These are phyloP conservation scores for Castor canadensis DNA, from an alignment of 2,113 vertebrate species.

Conservation along the genomic window DNA sequence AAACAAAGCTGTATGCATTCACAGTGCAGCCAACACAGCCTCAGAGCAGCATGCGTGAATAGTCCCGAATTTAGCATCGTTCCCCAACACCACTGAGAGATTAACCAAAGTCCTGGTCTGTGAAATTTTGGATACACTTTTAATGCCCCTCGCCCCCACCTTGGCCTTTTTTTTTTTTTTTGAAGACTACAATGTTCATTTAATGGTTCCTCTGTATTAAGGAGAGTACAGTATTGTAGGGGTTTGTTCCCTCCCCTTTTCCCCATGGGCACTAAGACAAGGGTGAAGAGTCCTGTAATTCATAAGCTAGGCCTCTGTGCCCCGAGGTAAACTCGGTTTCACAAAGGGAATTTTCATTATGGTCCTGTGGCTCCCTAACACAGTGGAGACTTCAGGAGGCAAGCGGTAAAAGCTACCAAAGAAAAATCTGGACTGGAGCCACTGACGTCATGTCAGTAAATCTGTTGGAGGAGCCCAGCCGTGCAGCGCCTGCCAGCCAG, in stretches of 20 bases:
- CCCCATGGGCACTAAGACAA: constrained; percentile 66
- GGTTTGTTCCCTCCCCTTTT: not conserved
- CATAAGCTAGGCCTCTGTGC: constrained; percentile 84
- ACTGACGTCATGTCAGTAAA: constrained; percentile 96
- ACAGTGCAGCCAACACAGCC: constrained; percentile 1
- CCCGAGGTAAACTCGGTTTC: constrained; percentile 90
- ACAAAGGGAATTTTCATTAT: constrained; percentile 94
- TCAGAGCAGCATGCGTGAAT: constrained; percentile 3
- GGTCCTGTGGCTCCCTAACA: constrained; percentile 88
- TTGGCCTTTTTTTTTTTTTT: not conserved
- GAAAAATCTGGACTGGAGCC: constrained; percentile 92
- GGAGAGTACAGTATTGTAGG: constrained; percentile 81
- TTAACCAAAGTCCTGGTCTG: constrained; percentile 72
- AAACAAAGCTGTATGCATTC: constrained; percentile 26
- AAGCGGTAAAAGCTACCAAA: constrained; percentile 91
- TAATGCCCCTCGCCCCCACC: not conserved
- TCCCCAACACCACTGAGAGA: constrained; percentile 69
- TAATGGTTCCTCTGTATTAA: constrained; percentile 82
- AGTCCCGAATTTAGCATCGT: constrained; percentile 38
- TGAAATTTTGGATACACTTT: constrained; percentile 75
- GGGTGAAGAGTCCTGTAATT: constrained; percentile 81
- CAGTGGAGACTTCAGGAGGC: constrained; percentile 89
- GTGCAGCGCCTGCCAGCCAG: constrained; percentile 87
- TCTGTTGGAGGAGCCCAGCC: constrained; percentile 91
- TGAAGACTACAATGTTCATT: constrained; percentile 66